Base-by-base conservation (phyloP, 2,888 invertebrate species). In the Panzeria rudis region DNA sequence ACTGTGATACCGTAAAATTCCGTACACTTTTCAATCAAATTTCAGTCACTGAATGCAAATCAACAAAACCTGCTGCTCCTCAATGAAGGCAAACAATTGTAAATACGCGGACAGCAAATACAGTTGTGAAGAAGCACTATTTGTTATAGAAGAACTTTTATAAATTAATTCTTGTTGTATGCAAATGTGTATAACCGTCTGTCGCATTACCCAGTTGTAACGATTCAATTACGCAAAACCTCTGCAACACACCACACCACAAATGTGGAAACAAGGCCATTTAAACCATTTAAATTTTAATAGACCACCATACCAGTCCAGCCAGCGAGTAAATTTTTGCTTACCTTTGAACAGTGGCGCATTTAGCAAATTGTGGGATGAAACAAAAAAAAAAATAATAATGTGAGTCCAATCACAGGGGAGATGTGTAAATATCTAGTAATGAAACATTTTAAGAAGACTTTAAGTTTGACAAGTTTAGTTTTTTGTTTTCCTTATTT, bases 11-110 rank as follows among this genome's bases (percentile, higher is more conserved):
- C 62, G 59, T 62, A 52, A 62, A 71, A 62, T 61, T 9, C 41
- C 52, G 25, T 47, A 15, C 47, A 69, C 59, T 77, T 61, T 77
- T 69, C 59, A 61, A 77, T 68, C 47, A 78, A 71, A 52, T 69
- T 41, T 52, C 61, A 78, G 52, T 41, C 69, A 71, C 41, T 50
- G 41, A 54, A 72, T 17, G 13, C 20, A 62, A 38, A 38, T 50
- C n/a, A 2, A 62, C n/a, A 2, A 62, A 17, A 50, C 29, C 29
- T 29, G 6, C 38, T 32, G 20, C 17, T 7, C 35, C 9, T 7
- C 52, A 17, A 32, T 61, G 20, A 17, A 13, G 20, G 20, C 4
- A 59, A 23, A 17, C 44, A 47, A 20, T 61, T 61, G 20, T 20
- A 59, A 9, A 17, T n/a, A 44, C 25, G 1, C 29, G 32, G 9